phyloP scores from a whole-genome alignment of 1,140 invertebrate species.

The Neelides sp. region DNA sequence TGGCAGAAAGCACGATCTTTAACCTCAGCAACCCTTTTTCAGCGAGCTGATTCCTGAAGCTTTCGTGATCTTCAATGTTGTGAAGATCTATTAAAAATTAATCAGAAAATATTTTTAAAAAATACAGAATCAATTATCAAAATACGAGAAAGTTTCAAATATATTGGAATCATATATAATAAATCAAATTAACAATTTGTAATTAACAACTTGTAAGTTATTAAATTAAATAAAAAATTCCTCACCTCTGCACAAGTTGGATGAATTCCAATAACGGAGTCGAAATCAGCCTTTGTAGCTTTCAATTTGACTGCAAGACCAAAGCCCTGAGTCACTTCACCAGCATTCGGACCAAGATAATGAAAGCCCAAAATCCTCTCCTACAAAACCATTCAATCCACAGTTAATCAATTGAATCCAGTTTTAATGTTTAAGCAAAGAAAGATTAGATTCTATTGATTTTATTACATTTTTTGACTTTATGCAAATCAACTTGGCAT shows the following conservation, averaged over 20 bases:
- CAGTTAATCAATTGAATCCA: not conserved
- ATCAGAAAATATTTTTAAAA: not conserved
- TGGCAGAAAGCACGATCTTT: conserved; percentile 4
- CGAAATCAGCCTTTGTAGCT: conserved; percentile 69
- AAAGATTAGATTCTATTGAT: too few relatives aligned
- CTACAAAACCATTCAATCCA: conserved; percentile 33
- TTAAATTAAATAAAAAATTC: not conserved
- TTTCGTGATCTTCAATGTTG: conserved; percentile 24
- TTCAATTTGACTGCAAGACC: conserved; percentile 25
- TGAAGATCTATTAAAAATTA: conserved; percentile 13
- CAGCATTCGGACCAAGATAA: conserved; percentile 87
- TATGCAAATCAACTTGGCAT: conserved; percentile 61
- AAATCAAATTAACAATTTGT: not conserved
- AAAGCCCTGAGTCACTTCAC: conserved; percentile 78
- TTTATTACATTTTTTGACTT: conserved; percentile 41
- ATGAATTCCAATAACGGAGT: conserved; percentile 89
- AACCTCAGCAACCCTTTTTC: conserved; percentile 28
- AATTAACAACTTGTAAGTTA: not conserved
- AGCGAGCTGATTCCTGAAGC: conserved; percentile 12
- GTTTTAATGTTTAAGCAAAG: not conserved
- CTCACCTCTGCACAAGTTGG: conserved; percentile 77
- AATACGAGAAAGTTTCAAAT: too few relatives aligned
- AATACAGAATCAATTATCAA: not conserved
- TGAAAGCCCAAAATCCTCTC: conserved; percentile 87
- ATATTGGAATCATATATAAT: too few relatives aligned